Conservation (phyloP, 2,888 invertebrate genomes). For the Auanema sp. region DNA sequence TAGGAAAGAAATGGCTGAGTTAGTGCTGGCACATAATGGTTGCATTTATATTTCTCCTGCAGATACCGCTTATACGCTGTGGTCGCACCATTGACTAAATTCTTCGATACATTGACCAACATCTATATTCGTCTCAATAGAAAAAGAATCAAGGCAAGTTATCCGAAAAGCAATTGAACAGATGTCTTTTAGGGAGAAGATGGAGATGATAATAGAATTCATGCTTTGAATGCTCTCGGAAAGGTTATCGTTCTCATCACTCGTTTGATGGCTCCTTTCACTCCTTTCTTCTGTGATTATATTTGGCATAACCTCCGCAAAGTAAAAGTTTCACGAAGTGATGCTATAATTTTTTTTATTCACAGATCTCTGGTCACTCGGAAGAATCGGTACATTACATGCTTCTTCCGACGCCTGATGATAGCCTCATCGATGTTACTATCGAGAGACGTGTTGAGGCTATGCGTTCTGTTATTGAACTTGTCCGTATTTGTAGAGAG, state of each 20-base stretch:
- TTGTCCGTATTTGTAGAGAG: slow-evolving; percentile 89
- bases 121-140: slow-evolving; percentile 98
- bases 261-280: slow-evolving; percentile 93
- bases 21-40: slow-evolving; percentile 53
- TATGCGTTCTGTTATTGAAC: slow-evolving; percentile 92
- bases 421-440: slow-evolving; percentile 75
- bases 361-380: slow-evolving; percentile 35
- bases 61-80: slow-evolving; percentile 91
- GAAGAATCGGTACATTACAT: slow-evolving; percentile 83
- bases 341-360: neutral
- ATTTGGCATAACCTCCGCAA: slow-evolving; percentile 84
- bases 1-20: slow-evolving; percentile 81
- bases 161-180: slow-evolving; percentile 33
- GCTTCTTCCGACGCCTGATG: slow-evolving; percentile 78
- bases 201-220: slow-evolving; percentile 79
- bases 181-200: slow-evolving; percentile 74
- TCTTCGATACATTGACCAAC: slow-evolving; percentile 95
- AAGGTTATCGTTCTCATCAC: slow-evolving; percentile 85
- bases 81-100: slow-evolving; percentile 87
- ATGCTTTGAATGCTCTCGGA: slow-evolving; percentile 84
- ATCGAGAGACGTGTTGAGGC: slow-evolving; percentile 84
- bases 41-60: neutral
- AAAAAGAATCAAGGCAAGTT: slow-evolving; percentile 84
- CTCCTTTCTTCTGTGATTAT: slow-evolving; percentile 90
- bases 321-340: slow-evolving; percentile 59